A percentile compares a stretch with the other conserved stretches of the same genome.
These are phyloP conservation scores for Trichogramma dendrolimi DNA, from an alignment of 2,888 invertebrate species.

Conservation along the genomic window DNA sequence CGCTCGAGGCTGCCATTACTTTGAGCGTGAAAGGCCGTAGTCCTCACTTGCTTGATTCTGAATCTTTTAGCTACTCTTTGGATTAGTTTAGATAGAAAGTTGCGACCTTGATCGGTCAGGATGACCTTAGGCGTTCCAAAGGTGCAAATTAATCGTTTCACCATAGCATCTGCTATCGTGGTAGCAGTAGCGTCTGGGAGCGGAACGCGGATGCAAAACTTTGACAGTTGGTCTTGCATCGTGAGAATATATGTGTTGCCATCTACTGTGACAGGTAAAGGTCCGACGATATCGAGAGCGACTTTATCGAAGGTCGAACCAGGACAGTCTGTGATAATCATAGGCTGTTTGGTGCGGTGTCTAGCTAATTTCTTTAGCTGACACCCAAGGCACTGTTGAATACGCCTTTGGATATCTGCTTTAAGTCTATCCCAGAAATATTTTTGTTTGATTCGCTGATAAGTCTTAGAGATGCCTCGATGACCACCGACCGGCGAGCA, in stretches of 20 bases:
- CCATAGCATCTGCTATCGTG: constrained; percentile 28
- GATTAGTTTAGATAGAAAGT: constrained; percentile 29
- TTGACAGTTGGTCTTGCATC: constrained; percentile 25
- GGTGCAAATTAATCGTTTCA: constrained; percentile 26
- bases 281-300: too few relatives aligned
- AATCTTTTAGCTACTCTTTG: constrained; percentile 24
- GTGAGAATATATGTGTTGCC: constrained; percentile 28
- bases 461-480: too few relatives aligned
- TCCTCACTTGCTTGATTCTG: constrained; percentile 25
- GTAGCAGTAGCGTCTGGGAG: constrained; percentile 20
- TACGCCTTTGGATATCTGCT: too few relatives aligned
- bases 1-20: constrained; percentile 24
- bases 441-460: too few relatives aligned
- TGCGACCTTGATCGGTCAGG: constrained; percentile 32
- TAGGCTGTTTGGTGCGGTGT: too few relatives aligned
- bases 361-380: too few relatives aligned
- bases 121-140: constrained; percentile 27
- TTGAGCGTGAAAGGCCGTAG: constrained; percentile 28
- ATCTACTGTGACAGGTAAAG: too few relatives aligned
- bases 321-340: too few relatives aligned
- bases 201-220: constrained; percentile 20
- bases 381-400: too few relatives aligned
- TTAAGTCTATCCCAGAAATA: too few relatives aligned
- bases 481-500: too few relatives aligned
- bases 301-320: too few relatives aligned